phyloP scores from a whole-genome alignment of 2,888 invertebrate genomes.

The Mythimna pallens region DNA sequence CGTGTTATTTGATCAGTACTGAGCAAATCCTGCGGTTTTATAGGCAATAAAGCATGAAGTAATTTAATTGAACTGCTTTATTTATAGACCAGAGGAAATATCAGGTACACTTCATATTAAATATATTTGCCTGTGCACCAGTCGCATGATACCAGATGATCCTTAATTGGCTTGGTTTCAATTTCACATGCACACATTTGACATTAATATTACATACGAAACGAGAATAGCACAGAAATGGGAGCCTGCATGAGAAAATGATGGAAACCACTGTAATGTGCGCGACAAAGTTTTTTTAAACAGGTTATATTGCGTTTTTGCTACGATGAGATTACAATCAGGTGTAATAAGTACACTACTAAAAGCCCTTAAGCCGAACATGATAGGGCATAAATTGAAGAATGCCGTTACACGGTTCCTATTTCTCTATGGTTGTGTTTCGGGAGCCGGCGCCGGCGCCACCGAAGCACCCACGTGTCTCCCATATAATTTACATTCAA shows the following conservation, averaged over 20 bases:
- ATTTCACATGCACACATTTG: constrained; percentile 57
- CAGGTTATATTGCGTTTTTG: not conserved
- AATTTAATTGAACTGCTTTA: constrained; percentile 39
- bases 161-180: constrained; percentile 62
- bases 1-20: constrained; percentile 57
- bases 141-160: constrained; percentile 57
- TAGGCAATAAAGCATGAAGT: constrained; percentile 37
- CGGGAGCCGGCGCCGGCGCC: constrained; percentile 75
- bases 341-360: constrained; percentile 30
- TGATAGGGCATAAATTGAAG: constrained; percentile 49
- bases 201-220: constrained; percentile 54
- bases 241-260: constrained; percentile 28
- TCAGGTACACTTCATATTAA: constrained; percentile 25
- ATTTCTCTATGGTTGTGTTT: constrained; percentile 44
- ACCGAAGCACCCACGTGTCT: constrained; percentile 77
- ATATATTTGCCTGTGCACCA: constrained; percentile 11
- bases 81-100: constrained; percentile 25
- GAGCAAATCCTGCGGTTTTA: constrained; percentile 51
- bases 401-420: constrained; percentile 57
- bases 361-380: constrained; percentile 46
- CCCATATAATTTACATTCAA: constrained; percentile 84
- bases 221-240: constrained; percentile 47
- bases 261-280: constrained; percentile 17
- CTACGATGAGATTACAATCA: constrained; percentile 14
- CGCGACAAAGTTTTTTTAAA: not conserved